A percentile compares a stretch with the other conserved stretches of the same genome.
Evolutionary conservation across 2,888 invertebrate genomes (phyloP).

Genomic region (Saturnia pavonia): DNA sequence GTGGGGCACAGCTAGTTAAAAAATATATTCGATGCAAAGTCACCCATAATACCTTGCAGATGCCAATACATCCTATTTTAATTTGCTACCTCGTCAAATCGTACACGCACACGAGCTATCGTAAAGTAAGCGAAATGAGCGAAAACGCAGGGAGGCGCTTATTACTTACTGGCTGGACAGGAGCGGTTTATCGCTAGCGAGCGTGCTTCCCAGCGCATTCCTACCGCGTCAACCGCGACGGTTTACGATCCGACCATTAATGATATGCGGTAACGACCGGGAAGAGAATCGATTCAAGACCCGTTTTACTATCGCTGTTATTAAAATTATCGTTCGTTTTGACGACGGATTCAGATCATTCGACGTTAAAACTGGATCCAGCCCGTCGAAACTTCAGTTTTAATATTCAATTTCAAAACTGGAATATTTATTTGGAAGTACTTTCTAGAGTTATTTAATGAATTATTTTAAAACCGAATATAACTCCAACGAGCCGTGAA

Average conservation of each 20-base stretch:
- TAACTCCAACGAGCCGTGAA: not conserved
- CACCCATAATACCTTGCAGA: not conserved
- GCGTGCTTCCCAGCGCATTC: conserved; percentile 73
- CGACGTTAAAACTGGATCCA: not conserved
- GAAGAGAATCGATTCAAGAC: conserved; percentile 73
- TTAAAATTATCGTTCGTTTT: conserved; percentile 24
- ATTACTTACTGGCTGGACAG: conserved; percentile 49
- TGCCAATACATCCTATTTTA: conserved; percentile 43
- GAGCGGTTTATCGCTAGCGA: conserved; percentile 51
- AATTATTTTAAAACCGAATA: no score
- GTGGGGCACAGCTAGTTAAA: no score
- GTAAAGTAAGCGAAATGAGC: conserved; percentile 47
- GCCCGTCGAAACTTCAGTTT: not conserved
- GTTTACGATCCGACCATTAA: conserved; percentile 67
- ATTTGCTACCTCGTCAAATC: conserved; percentile 62
- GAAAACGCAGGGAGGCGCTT: conserved; percentile 53
- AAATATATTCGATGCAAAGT: not conserved
- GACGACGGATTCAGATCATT: conserved; percentile 16
- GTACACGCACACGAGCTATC: conserved; percentile 39
- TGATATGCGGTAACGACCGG: conserved; percentile 71
- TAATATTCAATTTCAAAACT: not conserved
- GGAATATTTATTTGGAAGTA: not conserved
- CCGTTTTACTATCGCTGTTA: conserved; percentile 61
- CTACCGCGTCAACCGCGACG: conserved; percentile 60
- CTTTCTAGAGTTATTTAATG: no score